Evolutionary conservation across 2,113 vertebrate species (phyloP).

Genomic region (Tamias sibiricus): DNA sequence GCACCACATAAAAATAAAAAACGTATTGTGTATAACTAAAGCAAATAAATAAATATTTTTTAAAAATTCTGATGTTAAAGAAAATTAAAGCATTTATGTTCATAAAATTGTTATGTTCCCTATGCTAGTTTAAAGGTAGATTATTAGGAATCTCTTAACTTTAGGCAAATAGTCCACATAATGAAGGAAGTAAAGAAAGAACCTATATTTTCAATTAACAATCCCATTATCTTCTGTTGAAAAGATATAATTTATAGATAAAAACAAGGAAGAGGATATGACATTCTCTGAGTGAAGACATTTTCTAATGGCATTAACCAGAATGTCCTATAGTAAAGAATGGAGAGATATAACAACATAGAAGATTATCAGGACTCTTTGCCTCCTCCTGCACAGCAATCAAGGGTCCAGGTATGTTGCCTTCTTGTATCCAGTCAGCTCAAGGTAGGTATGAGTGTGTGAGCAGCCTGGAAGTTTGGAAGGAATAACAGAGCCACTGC

Average conservation of each 20-base stretch:
- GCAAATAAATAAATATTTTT: too few species aligned
- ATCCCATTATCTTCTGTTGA: not conserved
- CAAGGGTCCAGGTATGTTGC: not conserved
- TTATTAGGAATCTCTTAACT: not conserved
- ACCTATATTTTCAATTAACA: not conserved
- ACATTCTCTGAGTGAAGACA: not conserved
- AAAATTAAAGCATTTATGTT: conserved; percentile 44
- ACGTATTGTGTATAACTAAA: too few species aligned
- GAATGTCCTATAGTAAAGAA: not conserved
- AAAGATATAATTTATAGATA: not conserved
- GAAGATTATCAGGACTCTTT: not conserved
- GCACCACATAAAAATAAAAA: too few species aligned
- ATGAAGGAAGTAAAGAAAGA: not conserved
- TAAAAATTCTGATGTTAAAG: conserved; percentile 42
- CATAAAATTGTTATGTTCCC: not conserved
- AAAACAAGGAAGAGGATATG: not conserved
- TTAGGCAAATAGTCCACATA: not conserved
- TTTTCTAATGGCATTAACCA: not conserved
- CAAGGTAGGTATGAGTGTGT: not conserved
- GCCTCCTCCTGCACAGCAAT: not conserved
- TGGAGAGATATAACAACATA: not conserved
- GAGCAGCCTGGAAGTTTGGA: not conserved
- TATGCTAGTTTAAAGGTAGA: not conserved
- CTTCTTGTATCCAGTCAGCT: not conserved
- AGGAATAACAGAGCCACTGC: not conserved